These are phyloP conservation scores for Cryptotis parvus DNA, from an alignment of 2,113 vertebrate genomes.

Conservation along the genomic window DNA sequence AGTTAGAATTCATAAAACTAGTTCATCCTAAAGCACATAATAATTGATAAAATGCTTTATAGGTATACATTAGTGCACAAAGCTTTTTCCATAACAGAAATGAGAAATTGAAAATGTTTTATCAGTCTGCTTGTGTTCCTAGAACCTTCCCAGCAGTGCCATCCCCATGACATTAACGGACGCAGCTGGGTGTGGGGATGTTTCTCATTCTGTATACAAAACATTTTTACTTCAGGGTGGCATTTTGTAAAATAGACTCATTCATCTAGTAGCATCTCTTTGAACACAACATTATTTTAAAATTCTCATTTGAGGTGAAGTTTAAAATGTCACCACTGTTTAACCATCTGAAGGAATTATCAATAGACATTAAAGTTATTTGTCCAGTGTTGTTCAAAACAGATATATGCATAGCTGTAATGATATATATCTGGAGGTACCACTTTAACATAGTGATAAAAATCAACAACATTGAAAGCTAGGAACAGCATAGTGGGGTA, in stretches of 20 bases:
- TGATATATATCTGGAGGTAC: background rate
- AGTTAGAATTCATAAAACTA: background rate
- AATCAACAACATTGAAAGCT: background rate
- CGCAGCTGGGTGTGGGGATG: background rate
- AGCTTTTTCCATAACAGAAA: background rate
- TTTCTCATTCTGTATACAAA: constrained; percentile 30
- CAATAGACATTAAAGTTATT: background rate
- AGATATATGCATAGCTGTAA: background rate
- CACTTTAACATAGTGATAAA: background rate
- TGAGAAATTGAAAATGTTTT: background rate
- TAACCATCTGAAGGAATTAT: background rate
- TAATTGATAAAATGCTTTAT: constrained; percentile 7
- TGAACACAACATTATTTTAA: background rate
- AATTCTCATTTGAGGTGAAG: background rate
- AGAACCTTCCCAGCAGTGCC: background rate
- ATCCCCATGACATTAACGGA: background rate
- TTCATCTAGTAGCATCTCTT: background rate
- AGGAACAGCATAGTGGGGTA: background rate
- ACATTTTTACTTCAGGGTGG: constrained; percentile 30
- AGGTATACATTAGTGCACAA: background rate
- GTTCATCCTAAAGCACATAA: background rate
- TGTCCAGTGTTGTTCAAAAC: background rate
- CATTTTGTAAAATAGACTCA: constrained; percentile 7
- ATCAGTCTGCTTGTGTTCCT: background rate
- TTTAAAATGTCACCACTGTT: too few relatives aligned